phyloP scores from a whole-genome alignment of 2,888 invertebrate species.

The Scelioninae gen. 2 region DNA sequence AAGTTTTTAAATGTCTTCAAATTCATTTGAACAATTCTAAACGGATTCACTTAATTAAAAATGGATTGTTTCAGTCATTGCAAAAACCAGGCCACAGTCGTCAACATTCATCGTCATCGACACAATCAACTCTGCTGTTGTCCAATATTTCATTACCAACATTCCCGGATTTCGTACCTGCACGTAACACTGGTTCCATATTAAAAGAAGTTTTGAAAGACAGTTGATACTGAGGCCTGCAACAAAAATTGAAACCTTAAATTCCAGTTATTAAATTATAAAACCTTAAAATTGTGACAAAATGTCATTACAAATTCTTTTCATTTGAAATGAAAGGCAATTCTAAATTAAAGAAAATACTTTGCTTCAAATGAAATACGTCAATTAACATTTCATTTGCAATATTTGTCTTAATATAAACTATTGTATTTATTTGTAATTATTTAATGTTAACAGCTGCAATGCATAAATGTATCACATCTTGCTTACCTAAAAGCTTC shows the following conservation, averaged over 20 bases:
- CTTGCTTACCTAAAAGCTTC: too few relatives aligned
- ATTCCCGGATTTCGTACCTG: slow-evolving; percentile 78
- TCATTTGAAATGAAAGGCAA: too few relatives aligned
- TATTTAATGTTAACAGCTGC: too few relatives aligned
- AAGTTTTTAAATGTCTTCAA: neutral
- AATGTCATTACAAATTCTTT: too few relatives aligned
- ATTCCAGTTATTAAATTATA: too few relatives aligned
- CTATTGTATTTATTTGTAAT: too few relatives aligned
- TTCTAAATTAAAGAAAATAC: too few relatives aligned
- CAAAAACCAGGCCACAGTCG: slow-evolving; percentile 71
- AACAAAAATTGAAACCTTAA: too few relatives aligned
- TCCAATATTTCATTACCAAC: slow-evolving; percentile 78
- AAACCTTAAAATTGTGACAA: too few relatives aligned
- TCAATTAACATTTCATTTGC: neutral
- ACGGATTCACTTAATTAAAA: neutral
- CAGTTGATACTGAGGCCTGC: slow-evolving; percentile 76
- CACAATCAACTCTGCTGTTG: slow-evolving; percentile 76
- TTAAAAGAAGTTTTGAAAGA: slow-evolving; percentile 80
- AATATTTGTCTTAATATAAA: neutral
- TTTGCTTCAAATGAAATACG: too few relatives aligned
- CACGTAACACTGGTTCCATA: slow-evolving; percentile 79
- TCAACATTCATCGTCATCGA: slow-evolving; percentile 73
- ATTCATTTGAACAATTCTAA: neutral
- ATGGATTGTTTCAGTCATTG: slow-evolving; percentile 63
- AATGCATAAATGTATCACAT: too few relatives aligned